Percentiles rank a stretch among this genome's conserved stretches.
Conservation (phyloP, 2,113 vertebrate species). For the Rattus rattus region DNA sequence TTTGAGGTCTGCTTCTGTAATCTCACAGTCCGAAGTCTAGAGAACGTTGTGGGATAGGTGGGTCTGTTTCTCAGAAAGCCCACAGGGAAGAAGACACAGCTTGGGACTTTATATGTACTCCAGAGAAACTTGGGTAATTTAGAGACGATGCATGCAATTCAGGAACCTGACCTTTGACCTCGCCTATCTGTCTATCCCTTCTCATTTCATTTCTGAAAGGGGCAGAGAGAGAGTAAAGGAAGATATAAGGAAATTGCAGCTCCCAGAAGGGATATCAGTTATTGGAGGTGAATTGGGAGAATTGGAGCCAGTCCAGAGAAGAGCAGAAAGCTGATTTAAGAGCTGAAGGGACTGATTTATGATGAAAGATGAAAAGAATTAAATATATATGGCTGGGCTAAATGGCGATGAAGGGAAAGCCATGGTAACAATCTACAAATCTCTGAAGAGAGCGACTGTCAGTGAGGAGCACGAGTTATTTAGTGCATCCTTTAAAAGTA, state of each 20-base stretch:
- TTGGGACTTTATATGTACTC: neutral
- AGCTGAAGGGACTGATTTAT: slow-evolving; percentile 74
- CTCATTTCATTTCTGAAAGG: slow-evolving; percentile 51
- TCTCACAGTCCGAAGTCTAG: neutral
- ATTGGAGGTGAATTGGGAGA: slow-evolving; percentile 72
- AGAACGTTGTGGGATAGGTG: neutral
- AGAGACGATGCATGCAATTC: neutral
- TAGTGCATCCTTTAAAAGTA: slow-evolving; percentile 53
- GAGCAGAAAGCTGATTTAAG: slow-evolving; percentile 75
- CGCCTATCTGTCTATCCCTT: slow-evolving; percentile 7
- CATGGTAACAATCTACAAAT: slow-evolving; percentile 73
- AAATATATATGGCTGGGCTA: slow-evolving; percentile 72
- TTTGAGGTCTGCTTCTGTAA: slow-evolving; percentile 11
- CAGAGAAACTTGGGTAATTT: slow-evolving; percentile 10
- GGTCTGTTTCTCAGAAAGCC: neutral
- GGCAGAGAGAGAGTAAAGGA: slow-evolving; percentile 7
- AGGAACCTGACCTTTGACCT: slow-evolving; percentile 40
- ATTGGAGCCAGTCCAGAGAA: slow-evolving; percentile 74
- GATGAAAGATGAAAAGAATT: slow-evolving; percentile 77
- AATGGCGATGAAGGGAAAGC: slow-evolving; percentile 62
- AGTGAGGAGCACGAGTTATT: slow-evolving; percentile 59
- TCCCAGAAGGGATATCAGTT: slow-evolving; percentile 69
- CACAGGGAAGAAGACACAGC: neutral
- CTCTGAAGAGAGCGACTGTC: slow-evolving; percentile 48
- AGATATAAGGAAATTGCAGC: slow-evolving; percentile 58